Percentiles rank a stretch among this genome's conserved stretches.
Evolutionary conservation across 1,140 invertebrate species (phyloP).

Genomic region (Mizuhopecten yessoensis): DNA sequence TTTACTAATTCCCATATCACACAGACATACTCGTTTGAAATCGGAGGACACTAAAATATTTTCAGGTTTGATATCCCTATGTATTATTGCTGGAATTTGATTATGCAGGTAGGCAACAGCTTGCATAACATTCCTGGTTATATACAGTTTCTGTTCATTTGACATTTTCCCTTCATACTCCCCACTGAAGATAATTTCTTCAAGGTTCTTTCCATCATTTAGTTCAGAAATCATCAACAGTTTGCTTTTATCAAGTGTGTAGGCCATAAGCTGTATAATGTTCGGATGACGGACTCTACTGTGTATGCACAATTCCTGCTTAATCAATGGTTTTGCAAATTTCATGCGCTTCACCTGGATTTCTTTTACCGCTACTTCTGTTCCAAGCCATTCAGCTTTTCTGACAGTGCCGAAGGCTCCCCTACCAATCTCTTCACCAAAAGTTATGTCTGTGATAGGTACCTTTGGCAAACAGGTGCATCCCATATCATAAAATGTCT

Average conservation of each 20-base stretch:
- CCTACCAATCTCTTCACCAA: constrained; percentile 56
- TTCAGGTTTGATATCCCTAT: constrained; percentile 62
- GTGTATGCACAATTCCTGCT: constrained; percentile 56
- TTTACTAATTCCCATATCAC: constrained; percentile 63
- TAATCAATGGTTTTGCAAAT: constrained; percentile 43
- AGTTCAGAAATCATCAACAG: constrained; percentile 59
- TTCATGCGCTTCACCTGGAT: constrained; percentile 46
- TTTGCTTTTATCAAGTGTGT: constrained; percentile 5
- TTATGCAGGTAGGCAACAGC: constrained; percentile 60
- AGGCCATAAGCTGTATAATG: constrained; percentile 61
- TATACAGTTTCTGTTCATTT: constrained; percentile 13
- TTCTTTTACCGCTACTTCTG: constrained; percentile 59
- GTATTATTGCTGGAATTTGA: constrained; percentile 54
- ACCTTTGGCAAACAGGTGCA: constrained; percentile 67
- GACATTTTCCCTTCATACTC: neutral
- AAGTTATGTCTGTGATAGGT: constrained; percentile 12
- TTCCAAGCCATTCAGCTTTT: constrained; percentile 53
- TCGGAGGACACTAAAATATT: constrained; percentile 58
- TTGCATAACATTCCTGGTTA: constrained; percentile 47
- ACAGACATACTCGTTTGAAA: constrained; percentile 50
- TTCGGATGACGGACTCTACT: constrained; percentile 61
- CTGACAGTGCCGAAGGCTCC: constrained; percentile 55
- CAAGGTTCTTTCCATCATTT: constrained; percentile 59
- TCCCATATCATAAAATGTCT: neutral
- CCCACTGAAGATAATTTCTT: constrained; percentile 57